A percentile compares a stretch with the other conserved stretches of the same genome.
Evolutionary conservation across 2,888 invertebrate species (phyloP).

Genomic region (Scrobipalpa costella): DNA sequence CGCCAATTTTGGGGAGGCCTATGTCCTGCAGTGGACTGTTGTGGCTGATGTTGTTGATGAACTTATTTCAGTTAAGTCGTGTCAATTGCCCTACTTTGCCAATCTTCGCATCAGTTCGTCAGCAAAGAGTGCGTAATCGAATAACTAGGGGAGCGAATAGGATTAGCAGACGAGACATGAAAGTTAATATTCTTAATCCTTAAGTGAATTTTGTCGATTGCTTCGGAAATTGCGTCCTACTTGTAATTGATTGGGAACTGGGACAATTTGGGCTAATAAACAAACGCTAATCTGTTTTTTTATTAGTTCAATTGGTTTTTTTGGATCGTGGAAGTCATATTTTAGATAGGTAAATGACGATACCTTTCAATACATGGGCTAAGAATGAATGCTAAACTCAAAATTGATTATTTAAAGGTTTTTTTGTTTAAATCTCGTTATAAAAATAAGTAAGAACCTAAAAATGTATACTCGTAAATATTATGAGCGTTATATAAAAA

Average conservation of each 20-base stretch:
- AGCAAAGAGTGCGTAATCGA: constrained; percentile 16
- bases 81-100: background rate
- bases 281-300: no score
- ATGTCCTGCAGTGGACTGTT: no score
- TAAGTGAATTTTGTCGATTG: constrained; percentile 58
- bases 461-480: no score
- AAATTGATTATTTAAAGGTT: no score
- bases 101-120: constrained; percentile 15
- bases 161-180: constrained; percentile 73
- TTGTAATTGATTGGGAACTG: constrained; percentile 70
- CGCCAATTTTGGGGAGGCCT: no score
- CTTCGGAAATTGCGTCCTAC: constrained; percentile 72
- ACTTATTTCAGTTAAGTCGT: no score
- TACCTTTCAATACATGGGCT: background rate
- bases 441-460: no score
- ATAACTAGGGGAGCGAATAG: constrained; percentile 57
- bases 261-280: constrained; percentile 60
- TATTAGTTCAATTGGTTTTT: constrained; percentile 5
- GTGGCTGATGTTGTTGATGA: no score
- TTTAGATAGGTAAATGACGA: constrained; percentile 1
- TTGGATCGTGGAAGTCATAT: constrained; percentile 12
- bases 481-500: no score
- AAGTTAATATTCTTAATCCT: constrained; percentile 72
- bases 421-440: no score
- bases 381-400: no score